These are phyloP conservation scores for Psilopogon haemacephalus DNA, from an alignment of 2,113 vertebrate species.

Conservation along the genomic window DNA sequence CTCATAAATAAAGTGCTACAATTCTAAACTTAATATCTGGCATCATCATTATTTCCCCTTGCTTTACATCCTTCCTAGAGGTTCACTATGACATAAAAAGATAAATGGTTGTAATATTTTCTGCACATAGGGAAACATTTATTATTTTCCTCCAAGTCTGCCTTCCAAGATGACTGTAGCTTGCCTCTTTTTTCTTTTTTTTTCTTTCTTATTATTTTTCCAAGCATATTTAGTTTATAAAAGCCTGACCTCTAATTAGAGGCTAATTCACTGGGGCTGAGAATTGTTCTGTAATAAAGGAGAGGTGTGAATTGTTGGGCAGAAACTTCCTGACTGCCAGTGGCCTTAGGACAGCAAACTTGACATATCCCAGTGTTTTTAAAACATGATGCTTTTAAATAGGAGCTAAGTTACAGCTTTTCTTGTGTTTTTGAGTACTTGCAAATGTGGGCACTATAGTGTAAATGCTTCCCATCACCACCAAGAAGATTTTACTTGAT, in stretches of 20 bases:
- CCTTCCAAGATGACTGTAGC: neutral
- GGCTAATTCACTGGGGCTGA: slow-evolving; percentile 4
- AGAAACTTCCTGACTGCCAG: neutral
- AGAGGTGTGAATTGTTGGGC: neutral
- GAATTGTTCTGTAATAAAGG: neutral
- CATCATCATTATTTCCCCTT: slow-evolving; percentile 37
- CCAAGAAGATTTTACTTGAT: neutral
- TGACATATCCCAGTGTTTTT: neutral
- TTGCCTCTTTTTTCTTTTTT: neutral
- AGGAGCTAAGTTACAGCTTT: neutral
- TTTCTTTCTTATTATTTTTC: neutral
- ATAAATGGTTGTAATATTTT: slow-evolving; percentile 55
- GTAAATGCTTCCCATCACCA: neutral
- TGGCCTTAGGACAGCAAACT: neutral
- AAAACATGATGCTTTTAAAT: neutral
- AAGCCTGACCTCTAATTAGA: slow-evolving; percentile 27
- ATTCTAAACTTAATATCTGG: slow-evolving; percentile 55
- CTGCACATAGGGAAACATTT: neutral
- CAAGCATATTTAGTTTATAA: neutral
- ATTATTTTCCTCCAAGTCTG: neutral
- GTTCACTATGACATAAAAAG: slow-evolving; percentile 38
- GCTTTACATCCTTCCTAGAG: slow-evolving; percentile 44
- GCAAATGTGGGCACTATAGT: neutral
- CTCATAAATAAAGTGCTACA: slow-evolving; percentile 62
- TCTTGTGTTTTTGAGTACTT: neutral